These are phyloP conservation scores for Enteromius viviparus DNA, from an alignment of 2,797 vertebrate species.

Conservation along the genomic window DNA sequence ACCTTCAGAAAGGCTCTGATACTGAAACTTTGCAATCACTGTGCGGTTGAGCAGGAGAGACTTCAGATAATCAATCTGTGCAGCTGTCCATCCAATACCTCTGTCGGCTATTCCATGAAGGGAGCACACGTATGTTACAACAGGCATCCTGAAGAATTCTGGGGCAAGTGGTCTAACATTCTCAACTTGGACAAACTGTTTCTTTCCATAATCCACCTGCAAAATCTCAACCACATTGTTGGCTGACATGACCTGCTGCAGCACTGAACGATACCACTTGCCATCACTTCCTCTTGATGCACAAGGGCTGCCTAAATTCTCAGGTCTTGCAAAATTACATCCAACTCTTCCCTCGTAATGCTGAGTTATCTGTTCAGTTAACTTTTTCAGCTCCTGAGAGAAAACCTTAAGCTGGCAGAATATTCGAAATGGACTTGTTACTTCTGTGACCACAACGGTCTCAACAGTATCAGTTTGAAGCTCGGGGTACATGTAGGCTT, in stretches of 20 bases:
- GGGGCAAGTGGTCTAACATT: constrained; percentile 79
- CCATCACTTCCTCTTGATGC: constrained; percentile 86
- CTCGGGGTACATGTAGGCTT: constrained; percentile 85
- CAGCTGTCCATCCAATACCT: constrained; percentile 82
- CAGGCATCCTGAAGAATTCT: constrained; percentile 89
- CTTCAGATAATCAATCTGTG: constrained; percentile 80
- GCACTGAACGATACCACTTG: constrained; percentile 84
- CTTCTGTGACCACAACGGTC: constrained; percentile 85
- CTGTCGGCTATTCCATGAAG: constrained; percentile 84
- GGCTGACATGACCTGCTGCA: constrained; percentile 75
- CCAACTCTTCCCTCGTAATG: constrained; percentile 68
- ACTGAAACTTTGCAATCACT: constrained; percentile 84
- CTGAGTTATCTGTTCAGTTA: constrained; percentile 82
- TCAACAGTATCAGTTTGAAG: constrained; percentile 83
- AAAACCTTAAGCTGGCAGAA: constrained; percentile 91
- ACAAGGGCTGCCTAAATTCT: constrained; percentile 84
- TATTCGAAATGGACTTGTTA: constrained; percentile 83
- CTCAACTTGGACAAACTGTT: constrained; percentile 79
- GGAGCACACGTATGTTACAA: constrained; percentile 89
- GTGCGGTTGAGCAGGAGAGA: constrained; percentile 79
- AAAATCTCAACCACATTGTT: constrained; percentile 81
- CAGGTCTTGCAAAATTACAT: constrained; percentile 64
- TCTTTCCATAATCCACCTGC: constrained; percentile 89
- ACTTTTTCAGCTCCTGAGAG: constrained; percentile 82
- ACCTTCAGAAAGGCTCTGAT: constrained; percentile 86